These are phyloP conservation scores for Patagioenas fasciata DNA, from an alignment of 2,113 vertebrate genomes.

Conservation along the genomic window DNA sequence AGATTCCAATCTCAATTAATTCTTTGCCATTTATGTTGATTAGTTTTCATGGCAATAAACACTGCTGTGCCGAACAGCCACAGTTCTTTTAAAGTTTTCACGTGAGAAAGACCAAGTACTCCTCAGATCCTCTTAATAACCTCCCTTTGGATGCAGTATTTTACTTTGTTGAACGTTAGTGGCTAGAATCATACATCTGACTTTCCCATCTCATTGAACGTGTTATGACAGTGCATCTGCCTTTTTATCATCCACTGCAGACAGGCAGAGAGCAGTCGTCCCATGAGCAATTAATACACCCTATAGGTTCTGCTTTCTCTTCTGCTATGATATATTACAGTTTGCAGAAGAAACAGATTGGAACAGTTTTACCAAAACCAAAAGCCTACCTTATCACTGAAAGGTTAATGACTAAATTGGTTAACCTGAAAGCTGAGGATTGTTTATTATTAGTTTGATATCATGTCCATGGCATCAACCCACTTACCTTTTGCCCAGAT, in stretches of 20 bases:
- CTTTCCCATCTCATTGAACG: neutral
- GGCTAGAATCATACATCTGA: neutral
- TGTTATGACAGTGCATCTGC: neutral
- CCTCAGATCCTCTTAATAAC: neutral
- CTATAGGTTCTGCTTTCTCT: neutral
- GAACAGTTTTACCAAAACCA: neutral
- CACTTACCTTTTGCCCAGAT: conserved; percentile 14
- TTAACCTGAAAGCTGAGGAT: neutral
- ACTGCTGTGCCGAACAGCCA: neutral
- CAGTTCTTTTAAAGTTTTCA: neutral
- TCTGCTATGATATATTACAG: neutral
- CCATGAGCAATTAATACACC: neutral
- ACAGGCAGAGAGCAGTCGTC: neutral
- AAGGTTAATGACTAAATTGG: neutral
- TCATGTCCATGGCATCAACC: neutral
- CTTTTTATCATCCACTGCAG: neutral
- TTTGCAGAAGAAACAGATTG: neutral
- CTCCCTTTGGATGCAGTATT: neutral
- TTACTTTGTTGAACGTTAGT: neutral
- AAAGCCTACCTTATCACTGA: neutral
- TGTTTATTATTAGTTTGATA: neutral
- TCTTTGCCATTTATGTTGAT: neutral
- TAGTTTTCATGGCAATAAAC: neutral
- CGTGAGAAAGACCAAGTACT: neutral
- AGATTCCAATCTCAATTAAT: neutral